Conservation (phyloP, 2,113 vertebrate genomes). For the Paedocypris sp. region DNA sequence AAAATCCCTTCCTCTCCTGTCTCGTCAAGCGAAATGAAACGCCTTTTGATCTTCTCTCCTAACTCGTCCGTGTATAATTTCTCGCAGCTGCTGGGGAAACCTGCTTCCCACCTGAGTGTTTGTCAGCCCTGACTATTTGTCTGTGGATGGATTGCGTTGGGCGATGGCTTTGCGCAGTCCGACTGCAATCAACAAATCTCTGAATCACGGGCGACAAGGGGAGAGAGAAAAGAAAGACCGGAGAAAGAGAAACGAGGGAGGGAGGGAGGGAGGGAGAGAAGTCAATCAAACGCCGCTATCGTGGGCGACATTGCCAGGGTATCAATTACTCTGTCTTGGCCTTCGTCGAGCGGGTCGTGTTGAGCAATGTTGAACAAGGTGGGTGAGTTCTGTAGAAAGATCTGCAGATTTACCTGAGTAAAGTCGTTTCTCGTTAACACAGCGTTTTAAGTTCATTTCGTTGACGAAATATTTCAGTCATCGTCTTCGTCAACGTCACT, state of each 20-base stretch:
- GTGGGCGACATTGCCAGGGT: conserved; percentile 11
- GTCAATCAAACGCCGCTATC: conserved; percentile 14
- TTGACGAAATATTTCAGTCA: no score
- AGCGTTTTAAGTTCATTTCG: no score
- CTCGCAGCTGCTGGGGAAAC: conserved; percentile 19
- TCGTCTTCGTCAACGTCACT: no score
- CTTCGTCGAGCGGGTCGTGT: neutral
- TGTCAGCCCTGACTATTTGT: conserved; percentile 30
- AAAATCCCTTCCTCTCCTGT: conserved; percentile 27
- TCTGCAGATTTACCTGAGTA: neutral
- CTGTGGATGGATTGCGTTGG: conserved; percentile 20
- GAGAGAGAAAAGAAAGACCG: no score
- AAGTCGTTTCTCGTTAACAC: no score
- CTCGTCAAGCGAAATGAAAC: conserved; percentile 19
- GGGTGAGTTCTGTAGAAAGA: neutral
- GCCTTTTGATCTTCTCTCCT: conserved; percentile 27
- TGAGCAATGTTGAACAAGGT: conserved; percentile 14
- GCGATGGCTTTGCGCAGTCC: conserved; percentile 20
- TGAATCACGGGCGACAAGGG: neutral
- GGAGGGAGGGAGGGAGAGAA: neutral
- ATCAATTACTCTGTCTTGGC: conserved; percentile 15
- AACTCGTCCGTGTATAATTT: conserved; percentile 21
- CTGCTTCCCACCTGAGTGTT: conserved; percentile 28
- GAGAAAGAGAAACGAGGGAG: no score
- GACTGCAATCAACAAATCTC: conserved; percentile 24